Evolutionary conservation across 2,113 vertebrate species (phyloP), one percentile per base, ranked within the genome.

Genomic region (Suricata suricatta): DNA sequence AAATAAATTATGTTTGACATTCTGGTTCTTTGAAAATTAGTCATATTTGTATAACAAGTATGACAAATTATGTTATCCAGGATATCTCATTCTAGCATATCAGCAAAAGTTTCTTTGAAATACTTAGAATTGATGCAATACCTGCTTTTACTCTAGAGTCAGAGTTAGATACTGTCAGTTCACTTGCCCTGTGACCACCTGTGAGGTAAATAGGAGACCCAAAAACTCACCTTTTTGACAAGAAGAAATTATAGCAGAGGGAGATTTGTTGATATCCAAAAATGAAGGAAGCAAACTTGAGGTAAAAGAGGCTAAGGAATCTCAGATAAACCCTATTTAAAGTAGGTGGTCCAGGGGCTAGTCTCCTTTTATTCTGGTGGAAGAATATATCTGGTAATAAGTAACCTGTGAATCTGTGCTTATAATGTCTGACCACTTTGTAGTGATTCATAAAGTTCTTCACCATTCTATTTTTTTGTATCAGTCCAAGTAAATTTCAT

Each of bases 21-120:
- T 95, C 57, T 93, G 25, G 90, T 96, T 92, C 29, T 66, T 88
- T 57, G 50, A 85, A 96, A 96, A 80, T 57, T 74, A 15, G 44
- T 90, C 25, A 94, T 90, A 94, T 57, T 84, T 68, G 7, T 33
- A 1, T 77, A 81, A 77, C 23, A 88, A 90, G 54, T 82, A 81
- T 9, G 38, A 12, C 69, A 38, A 47, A 87, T 74, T 83, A 11
- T 94, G 29, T 93, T 90, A 69, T 68, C 52, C 41, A 76, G 41
- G 86, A n/a, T 74, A 71, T 87, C 90, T 38, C 35, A 52, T 15
- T 83, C 47, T 93, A 72, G 35, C 25, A 0, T 76, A 82, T 77
- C 44, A 60, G 4, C 29, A 47, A 9, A 50, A 79, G 88, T 92
- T 88, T 35, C 23, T 69, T 52, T 85, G 50, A 85, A 95, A 90